Evolutionary conservation across 2,113 vertebrate species (phyloP), one percentile per base, ranked within the genome.

Genomic region (Salvelinus sp.): DNA sequence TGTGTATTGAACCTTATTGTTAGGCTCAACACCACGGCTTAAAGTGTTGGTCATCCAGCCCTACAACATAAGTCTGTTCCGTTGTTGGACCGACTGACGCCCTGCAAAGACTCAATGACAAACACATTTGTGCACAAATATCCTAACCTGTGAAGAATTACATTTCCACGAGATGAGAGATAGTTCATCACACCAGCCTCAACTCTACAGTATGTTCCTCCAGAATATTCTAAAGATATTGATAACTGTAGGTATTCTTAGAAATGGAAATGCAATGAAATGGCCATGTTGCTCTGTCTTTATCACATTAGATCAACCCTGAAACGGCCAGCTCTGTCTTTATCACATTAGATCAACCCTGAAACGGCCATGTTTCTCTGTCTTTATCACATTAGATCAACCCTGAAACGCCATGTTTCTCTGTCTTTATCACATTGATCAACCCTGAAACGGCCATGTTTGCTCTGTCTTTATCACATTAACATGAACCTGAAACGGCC

Each of bases 1-100:
- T 82, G 85, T 86, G 79, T 78, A 69, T 68, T 66, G 30, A 68
- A 75, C 38, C 77, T 76, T 80, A 84, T 86, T 83, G 85, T 86
- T 62, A 76, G 72, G 72, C 79, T 79, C 69, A 83, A 69, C 79
- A 82, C 79, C 81, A 79, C 72, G 78, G 79, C 81, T 79, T 84
- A 84, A 79, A 83, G 76, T 79, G 70, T 76, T 79, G 79, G 75
- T 77, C 76, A 65, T 76, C 83, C 79, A 74, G 70, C 82, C 76
- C 73, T 69, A 69, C 44, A 69, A 84, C 79, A 84, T 84, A 76
- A 79, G 79, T 66, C 71, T 33, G 70, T 66, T 69, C 60, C 54
- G 78, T 80, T 82, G 72, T 82, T 82, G 79, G 79, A 54, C 77
- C 72, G 63, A 79, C 73, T 79, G 77, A 74, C 76, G 74, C 75